Evolutionary conservation across 2,797 vertebrate species (phyloP).

Genomic region (Callimico goeldii): DNA sequence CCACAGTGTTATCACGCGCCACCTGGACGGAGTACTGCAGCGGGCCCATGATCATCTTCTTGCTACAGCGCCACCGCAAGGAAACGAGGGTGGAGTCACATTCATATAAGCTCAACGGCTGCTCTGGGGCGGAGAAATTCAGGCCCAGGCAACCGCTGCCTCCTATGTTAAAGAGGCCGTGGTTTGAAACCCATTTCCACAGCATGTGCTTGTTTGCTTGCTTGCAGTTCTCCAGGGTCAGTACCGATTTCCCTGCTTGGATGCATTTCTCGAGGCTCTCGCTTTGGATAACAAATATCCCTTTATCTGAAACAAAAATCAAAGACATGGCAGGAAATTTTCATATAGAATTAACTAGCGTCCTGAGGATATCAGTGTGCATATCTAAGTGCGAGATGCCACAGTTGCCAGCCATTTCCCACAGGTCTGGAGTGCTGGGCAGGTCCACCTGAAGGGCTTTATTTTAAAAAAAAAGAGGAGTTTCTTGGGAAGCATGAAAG

Average conservation of each 20-base stretch:
- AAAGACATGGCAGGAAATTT: background rate
- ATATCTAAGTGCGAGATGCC: background rate
- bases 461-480: background rate
- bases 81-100: conserved; percentile 87
- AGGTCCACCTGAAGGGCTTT: background rate
- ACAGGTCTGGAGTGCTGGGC: background rate
- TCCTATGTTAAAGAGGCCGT: conserved; percentile 92
- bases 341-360: background rate
- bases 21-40: conserved; percentile 87
- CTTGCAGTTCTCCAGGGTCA: conserved; percentile 89
- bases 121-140: conserved; percentile 84
- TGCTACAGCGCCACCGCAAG: conserved; percentile 90
- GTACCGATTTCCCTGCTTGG: conserved; percentile 81
- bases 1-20: conserved; percentile 78
- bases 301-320: conserved; percentile 86
- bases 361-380: background rate
- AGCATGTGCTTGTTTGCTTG: conserved; percentile 88
- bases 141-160: conserved; percentile 91
- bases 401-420: background rate
- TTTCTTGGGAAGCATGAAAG: background rate
- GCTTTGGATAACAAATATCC: conserved; percentile 92
- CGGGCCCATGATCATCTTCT: conserved; percentile 85
- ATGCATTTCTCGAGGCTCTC: conserved; percentile 88
- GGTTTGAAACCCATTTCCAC: conserved; percentile 97
- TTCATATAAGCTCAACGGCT: conserved; percentile 88